These are phyloP conservation scores for Rhizoglyphus robini DNA, from an alignment of 1,140 invertebrate species.

Conservation along the genomic window DNA sequence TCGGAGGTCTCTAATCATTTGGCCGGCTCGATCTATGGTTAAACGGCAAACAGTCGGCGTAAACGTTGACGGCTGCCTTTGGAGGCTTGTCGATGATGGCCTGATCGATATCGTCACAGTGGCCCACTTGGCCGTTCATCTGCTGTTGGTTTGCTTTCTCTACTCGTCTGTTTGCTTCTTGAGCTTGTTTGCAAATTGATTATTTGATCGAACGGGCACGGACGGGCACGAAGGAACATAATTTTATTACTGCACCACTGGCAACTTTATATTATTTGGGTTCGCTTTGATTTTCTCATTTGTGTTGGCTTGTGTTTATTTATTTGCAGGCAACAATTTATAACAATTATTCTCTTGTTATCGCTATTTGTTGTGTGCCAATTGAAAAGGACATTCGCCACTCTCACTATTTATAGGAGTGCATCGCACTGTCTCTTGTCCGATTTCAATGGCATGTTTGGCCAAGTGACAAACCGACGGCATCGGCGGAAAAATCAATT, in stretches of 20 bases:
- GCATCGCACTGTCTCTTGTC: too few species aligned
- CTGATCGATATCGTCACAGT: neutral
- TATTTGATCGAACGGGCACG: neutral
- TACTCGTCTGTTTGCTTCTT: constrained; percentile 15
- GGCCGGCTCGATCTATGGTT: too few species aligned
- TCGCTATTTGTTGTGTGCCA: neutral
- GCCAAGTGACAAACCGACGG: too few species aligned
- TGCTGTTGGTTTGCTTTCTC: neutral
- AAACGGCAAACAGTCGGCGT: too few species aligned
- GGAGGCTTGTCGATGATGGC: neutral
- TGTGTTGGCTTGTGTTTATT: neutral
- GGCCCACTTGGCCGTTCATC: neutral
- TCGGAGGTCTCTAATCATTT: too few species aligned
- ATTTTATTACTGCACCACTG: neutral
- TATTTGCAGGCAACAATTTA: constrained; percentile 5
- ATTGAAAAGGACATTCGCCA: constrained; percentile 1
- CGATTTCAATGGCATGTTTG: too few species aligned
- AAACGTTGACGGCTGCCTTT: neutral
- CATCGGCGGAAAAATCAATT: too few species aligned
- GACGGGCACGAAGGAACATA: neutral
- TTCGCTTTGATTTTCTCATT: neutral
- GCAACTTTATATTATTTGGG: neutral
- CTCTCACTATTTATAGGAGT: too few species aligned
- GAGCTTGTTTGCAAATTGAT: neutral
- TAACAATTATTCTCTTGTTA: constrained; percentile 14